Evolutionary conservation across 2,797 vertebrate genomes (phyloP), one percentile per base, ranked within the genome.

Genomic region (Hoplostethus atlanticus): DNA sequence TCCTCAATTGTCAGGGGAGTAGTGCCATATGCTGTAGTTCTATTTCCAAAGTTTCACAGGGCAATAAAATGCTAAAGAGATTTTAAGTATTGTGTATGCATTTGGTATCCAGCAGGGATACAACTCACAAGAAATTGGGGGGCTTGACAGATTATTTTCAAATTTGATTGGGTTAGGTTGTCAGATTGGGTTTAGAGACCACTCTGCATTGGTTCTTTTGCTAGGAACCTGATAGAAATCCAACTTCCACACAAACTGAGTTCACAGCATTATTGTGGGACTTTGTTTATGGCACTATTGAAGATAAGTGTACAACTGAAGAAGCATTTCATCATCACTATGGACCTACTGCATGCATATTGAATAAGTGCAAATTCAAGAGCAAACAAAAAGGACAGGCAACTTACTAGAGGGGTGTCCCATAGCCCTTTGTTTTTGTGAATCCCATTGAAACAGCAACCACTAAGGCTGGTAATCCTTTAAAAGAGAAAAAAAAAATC

Each of bases 401-500:
- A 78, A 97, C 98, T 97, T 97, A 99, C 98, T 99, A 99, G 80
- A 97, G 95, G 76, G 96, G 94, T 63, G 98, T 99, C 88, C 98
- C 98, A 55, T 99, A 99, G 94, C 98, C 98, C 89, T 99, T 99
- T 58, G 98, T 98, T 95, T 99, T 98, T 79, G 98, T 99, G 94
- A 99, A 99, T 92, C 98, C 98, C 94, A 99, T 98, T 69, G 98
- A 99, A 84, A 99, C 97, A 70, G 98, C 98, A 79, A 99, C 98
- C 77, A 99, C 98, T 91, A 99, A 93, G 73, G 98, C 98, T 87
- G 98, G 98, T 89, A 99, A 94, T 89, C 98, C 98, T 99, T 92
- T 21, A 89, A 93, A 85, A 92, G 76, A 59, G 55, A 73, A 83
- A 82, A 85, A 82, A 85, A 87, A 92, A 89, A 84, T 86, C 82